Evolutionary conservation across 2,113 vertebrate species (phyloP).

Genomic region (Ranitomeya variabilis): DNA sequence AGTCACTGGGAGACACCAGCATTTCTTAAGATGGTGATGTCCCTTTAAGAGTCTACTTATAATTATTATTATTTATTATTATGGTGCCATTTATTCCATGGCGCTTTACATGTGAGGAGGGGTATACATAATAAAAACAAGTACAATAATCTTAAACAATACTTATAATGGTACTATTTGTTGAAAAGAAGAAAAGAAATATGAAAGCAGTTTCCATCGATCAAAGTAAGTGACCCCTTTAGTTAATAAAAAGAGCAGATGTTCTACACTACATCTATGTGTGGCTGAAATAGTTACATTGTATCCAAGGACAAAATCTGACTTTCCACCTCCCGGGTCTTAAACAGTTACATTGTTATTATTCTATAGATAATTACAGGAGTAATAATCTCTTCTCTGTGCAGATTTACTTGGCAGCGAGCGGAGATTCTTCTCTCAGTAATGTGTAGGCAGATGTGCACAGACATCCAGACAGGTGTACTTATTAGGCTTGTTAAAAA

Average conservation of each 20-base stretch:
- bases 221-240: not conserved
- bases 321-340: not conserved
- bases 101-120: no score
- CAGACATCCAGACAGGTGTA: conserved; percentile 26
- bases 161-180: no score
- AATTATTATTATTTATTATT: no score
- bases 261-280: not conserved
- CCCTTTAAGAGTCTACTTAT: no score
- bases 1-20: no score
- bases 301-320: not conserved
- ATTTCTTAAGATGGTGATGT: no score
- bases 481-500: conserved; percentile 27
- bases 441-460: conserved; percentile 40
- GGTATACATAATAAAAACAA: no score
- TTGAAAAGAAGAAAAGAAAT: no score
- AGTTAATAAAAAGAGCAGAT: not conserved
- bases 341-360: not conserved
- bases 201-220: no score
- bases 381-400: not conserved
- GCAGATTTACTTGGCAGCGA: not conserved
- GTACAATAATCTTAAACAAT: no score
- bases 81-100: no score
- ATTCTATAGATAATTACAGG: not conserved
- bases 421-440: not conserved
- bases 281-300: not conserved